Evolutionary conservation across 2,888 invertebrate genomes (phyloP).

Genomic region (Pseudococcus longispinus): DNA sequence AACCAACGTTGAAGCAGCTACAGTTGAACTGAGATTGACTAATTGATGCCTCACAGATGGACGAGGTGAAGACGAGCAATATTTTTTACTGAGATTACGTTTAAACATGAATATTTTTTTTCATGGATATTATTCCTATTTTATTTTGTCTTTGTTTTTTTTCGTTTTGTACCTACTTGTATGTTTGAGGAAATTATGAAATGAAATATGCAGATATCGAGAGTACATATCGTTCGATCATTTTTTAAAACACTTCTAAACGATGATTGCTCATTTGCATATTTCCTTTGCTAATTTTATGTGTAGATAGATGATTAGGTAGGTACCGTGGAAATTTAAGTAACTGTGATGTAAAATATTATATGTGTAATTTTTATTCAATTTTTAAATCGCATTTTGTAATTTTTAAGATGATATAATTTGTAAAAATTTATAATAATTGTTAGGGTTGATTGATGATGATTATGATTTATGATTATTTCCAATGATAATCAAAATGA

Average conservation of each 20-base stretch:
- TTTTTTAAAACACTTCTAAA: no score
- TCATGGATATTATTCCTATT: neutral
- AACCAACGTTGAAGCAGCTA: slow-evolving; percentile 59
- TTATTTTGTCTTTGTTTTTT: neutral
- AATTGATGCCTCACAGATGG: neutral
- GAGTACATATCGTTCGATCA: neutral
- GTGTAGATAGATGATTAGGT: neutral
- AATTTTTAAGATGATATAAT: neutral
- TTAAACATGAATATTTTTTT: neutral
- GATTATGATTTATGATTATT: neutral
- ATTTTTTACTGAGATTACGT: neutral
- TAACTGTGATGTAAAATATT: slow-evolving; percentile 6
- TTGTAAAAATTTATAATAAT: no score
- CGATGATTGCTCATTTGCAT: neutral
- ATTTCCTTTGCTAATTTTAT: neutral
- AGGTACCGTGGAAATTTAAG: neutral
- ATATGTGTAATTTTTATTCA: neutral
- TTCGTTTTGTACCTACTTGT: neutral
- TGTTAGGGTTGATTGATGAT: neutral
- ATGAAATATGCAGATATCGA: neutral
- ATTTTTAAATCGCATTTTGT: neutral
- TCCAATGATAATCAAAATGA: neutral
- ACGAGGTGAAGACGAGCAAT: neutral
- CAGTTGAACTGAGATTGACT: slow-evolving; percentile 51
- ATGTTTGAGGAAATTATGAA: neutral